phyloP scores from a whole-genome alignment of 2,888 invertebrate species.

The Agrypnus murinus region DNA sequence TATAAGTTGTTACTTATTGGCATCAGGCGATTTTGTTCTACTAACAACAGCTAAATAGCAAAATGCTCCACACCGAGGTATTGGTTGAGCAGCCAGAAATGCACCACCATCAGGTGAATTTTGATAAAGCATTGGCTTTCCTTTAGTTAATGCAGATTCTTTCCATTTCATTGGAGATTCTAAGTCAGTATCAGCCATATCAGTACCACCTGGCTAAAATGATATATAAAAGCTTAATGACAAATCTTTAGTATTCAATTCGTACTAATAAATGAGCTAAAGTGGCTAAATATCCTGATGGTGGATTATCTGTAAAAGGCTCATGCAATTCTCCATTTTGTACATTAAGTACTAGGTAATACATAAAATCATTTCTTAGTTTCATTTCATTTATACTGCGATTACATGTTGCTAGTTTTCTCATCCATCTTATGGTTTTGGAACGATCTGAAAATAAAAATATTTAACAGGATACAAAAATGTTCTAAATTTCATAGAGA shows the following conservation, averaged over 20 bases:
- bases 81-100: slow-evolving; percentile 74
- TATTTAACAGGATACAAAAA: neutral
- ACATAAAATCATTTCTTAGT: slow-evolving; percentile 74
- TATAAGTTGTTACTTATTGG: neutral
- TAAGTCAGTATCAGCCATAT: slow-evolving; percentile 48
- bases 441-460: slow-evolving; percentile 68
- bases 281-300: slow-evolving; percentile 69
- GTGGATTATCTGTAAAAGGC: slow-evolving; percentile 73
- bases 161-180: slow-evolving; percentile 58
- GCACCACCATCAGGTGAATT: slow-evolving; percentile 75
- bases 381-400: slow-evolving; percentile 72
- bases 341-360: slow-evolving; percentile 72
- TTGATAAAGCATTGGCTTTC: slow-evolving; percentile 71
- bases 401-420: slow-evolving; percentile 71
- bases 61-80: slow-evolving; percentile 75
- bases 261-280: slow-evolving; percentile 70
- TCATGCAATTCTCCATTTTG: slow-evolving; percentile 71
- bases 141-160: slow-evolving; percentile 38
- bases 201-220: slow-evolving; percentile 66
- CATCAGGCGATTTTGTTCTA: slow-evolving; percentile 50
- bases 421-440: slow-evolving; percentile 72
- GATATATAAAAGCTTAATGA: too few relatives aligned
- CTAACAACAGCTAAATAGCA: slow-evolving; percentile 75
- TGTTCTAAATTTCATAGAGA: neutral
- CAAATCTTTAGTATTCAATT: too few relatives aligned